phyloP scores from a whole-genome alignment of 2,888 invertebrate species.

The Hydriomena furcata region DNA sequence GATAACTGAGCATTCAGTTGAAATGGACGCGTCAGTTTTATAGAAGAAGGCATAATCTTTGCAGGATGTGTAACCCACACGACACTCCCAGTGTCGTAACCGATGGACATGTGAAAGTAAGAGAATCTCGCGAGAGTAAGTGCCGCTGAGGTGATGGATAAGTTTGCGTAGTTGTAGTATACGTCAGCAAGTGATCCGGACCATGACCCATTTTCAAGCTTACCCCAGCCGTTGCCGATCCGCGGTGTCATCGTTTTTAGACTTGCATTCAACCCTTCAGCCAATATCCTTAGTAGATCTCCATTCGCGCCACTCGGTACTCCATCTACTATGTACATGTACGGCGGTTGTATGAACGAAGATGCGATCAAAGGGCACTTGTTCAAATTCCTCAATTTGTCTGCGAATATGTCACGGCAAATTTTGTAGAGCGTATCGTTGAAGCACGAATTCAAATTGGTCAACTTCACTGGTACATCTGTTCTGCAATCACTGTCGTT shows the following conservation, averaged over 20 bases:
- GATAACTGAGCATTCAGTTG: constrained; percentile 47
- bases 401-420: constrained; percentile 46
- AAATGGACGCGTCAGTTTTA: constrained; percentile 65
- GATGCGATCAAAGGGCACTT: constrained; percentile 60
- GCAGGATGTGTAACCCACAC: constrained; percentile 64
- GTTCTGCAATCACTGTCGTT: constrained; percentile 49
- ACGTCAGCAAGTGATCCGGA: constrained; percentile 66
- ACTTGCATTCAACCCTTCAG: constrained; percentile 56
- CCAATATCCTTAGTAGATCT: constrained; percentile 55
- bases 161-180: constrained; percentile 60
- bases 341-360: constrained; percentile 61
- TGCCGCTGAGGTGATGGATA: constrained; percentile 68
- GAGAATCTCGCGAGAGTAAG: constrained; percentile 55
- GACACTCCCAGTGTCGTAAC: constrained; percentile 47
- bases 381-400: constrained; percentile 58
- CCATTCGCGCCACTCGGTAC: constrained; percentile 62
- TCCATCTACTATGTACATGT: constrained; percentile 54
- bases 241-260: constrained; percentile 56
- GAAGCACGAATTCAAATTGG: constrained; percentile 30
- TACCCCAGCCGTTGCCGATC: constrained; percentile 63
- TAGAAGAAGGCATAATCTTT: constrained; percentile 49
- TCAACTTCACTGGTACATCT: constrained; percentile 47
- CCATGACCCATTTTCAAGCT: constrained; percentile 58
- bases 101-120: constrained; percentile 58
- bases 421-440: constrained; percentile 29